Base-by-base conservation (phyloP, 2,888 invertebrate species). In the Ceriagrion tenellum region DNA sequence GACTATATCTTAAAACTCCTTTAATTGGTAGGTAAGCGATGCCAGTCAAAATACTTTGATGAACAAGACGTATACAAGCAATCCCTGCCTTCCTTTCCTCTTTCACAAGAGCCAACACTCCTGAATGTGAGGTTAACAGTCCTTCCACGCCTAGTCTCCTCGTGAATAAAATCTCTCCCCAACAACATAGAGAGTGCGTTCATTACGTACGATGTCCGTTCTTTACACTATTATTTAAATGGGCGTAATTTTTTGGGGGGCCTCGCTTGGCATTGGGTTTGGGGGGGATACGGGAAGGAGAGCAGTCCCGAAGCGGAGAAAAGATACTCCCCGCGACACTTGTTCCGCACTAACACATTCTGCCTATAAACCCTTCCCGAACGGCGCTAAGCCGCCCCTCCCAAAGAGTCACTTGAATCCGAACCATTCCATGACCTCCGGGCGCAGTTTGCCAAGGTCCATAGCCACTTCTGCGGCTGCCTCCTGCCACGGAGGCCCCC, bases 401-500 rank as follows among this genome's bases (percentile, higher is more conserved):
- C n/a, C 93, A 47, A 69, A 55, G 47, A 93, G 93, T 93, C 93
- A 93, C 69, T 93, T 93, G 74, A 93, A 93, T 93, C 93, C 93
- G 74, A 93, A 93, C 93, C 93, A 93, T 55, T 93, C 93, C 93
- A 93, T 93, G 69, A 93, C 93, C 93, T 93, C 93, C 93, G 93
- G 93, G 63, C 93, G 93, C 93, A 93, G 93, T 93, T 93, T 93
- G 47, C 93, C 93, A 55, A 93, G 93, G 93, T 93, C 93, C 93
- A 93, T 93, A 93, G 93, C 93, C 93, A 93, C 93, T 93, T 93
- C 93, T n/a, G 93, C 69, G 93, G 93, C 93, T 93, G 93, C 93
- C 93, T 93, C 93, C 93, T 93, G 93, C 93, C 93, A 93, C 93
- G 93, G 93, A 93, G 93, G 93, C 93, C 93, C 93, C 93, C 93